Base-by-base conservation (phyloP, 1,140 invertebrate species). In the Drosophila auraria region DNA sequence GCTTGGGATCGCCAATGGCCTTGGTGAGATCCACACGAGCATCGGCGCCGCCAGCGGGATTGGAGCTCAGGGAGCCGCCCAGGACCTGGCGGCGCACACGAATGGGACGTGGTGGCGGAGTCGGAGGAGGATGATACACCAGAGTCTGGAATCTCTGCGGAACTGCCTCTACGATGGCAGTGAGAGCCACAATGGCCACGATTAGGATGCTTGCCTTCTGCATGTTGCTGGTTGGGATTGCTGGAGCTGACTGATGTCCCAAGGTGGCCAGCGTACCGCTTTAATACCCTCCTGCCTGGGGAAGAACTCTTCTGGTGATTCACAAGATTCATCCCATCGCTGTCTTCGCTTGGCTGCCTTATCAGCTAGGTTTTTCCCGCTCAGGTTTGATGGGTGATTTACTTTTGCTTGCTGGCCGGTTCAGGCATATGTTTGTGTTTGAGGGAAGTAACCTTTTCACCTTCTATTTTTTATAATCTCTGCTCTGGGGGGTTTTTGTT, bases 1-100 rank as follows among this genome's bases (percentile, higher is more conserved):
- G 91, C 12, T 91, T 58, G 25, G 87, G 91, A 36, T 49, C 80
- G 11, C 91, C 91, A 49, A 92, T 83, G 2, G 77, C 91, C 12
- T 92, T 75, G 58, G 69, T 74, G 0, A 92, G 78, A 14, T 71
- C 45, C 15, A 92, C 0, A 0, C 73, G 73, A 1, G 91, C 91
- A 80, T 92, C 83, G 2, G 91, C 45, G 0, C 91, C 91, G 8
- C 91, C 91, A 60, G 69, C 78, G 1, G 91, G 91, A 69, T 83
- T 92, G 1, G 83, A 89, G 12, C 70, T 27, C 25, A 91, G 14
- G 3, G 83, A 89, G 9, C 91, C 91, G 11, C 91, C 87, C 42
- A 92, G 30, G 1, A 79, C 83, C 9, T 84, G 87, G 8, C 91
- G 86, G 2, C 91, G 78, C 0, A 82, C 66, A 20, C 91, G 79